Base-by-base conservation (phyloP, 2,113 vertebrate genomes). In the Smithornis capensis region DNA sequence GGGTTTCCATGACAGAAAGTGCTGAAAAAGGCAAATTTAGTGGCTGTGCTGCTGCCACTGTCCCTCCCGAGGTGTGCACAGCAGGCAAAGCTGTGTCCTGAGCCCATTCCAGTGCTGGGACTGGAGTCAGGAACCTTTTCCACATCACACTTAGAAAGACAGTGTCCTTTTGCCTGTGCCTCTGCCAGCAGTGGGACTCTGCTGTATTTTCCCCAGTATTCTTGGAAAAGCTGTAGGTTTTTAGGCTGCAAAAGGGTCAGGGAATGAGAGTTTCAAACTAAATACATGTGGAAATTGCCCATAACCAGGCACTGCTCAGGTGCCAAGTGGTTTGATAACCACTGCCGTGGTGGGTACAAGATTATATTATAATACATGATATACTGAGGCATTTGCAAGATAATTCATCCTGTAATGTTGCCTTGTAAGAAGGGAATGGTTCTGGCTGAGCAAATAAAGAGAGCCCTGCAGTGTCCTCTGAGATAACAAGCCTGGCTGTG, bases 31-130 rank as follows among this genome's bases (percentile, higher is more conserved):
- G 9, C 10, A 9, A 7, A n/a, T 92, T 64, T 17, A 22, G 22
- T 76, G 53, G 33, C 24, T 67, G 7, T 8, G 6, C 42, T 67
- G 50, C 60, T 60, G 23, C 13, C 40, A 1, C 10, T 15, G 4
- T 2, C 40, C 49, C 18, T 90, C 27, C 28, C 16, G 5, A 21
- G 0, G 0, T 2, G 22, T 14, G 7, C 38, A 2, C 38, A 9
- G 62, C 1, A 1, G 3, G 7, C n/a, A 4, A n/a, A 8, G 52
- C 49, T 21, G 24, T 18, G 25, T 4, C 40, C 76, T 19, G 27
- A 2, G 1, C 1, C 67, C 62, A 2, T 28, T 50, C 5, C 15
- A 11, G 33, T 0, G 15, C 25, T 81, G 64, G 21, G 7, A 2
- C 19, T 8, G 31, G 31, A 45, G 22, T 65, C 68, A 27, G 35